These are phyloP conservation scores for Microtus richardsoni DNA, from an alignment of 2,113 vertebrate species.

Conservation along the genomic window DNA sequence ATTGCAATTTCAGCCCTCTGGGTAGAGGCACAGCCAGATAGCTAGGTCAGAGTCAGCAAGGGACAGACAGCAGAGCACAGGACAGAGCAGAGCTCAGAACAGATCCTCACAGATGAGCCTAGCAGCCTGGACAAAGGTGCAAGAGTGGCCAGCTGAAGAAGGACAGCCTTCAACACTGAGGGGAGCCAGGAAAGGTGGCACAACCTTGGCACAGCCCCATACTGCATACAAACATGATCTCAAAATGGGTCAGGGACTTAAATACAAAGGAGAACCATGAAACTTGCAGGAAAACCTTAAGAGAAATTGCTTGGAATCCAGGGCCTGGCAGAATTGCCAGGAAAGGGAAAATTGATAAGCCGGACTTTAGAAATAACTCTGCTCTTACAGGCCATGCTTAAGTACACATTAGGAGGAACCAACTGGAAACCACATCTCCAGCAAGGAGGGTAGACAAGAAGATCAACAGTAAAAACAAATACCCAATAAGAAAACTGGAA, in stretches of 20 bases:
- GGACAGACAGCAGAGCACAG: neutral
- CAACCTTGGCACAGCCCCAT: neutral
- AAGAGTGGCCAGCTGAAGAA: neutral
- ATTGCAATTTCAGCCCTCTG: no score
- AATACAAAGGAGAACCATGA: neutral
- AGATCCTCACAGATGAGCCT: neutral
- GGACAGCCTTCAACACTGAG: neutral
- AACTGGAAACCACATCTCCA: neutral
- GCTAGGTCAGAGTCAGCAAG: neutral
- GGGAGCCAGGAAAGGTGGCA: neutral
- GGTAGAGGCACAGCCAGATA: neutral
- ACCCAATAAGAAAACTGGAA: neutral
- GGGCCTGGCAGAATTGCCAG: fast-evolving
- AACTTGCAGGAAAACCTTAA: no score
- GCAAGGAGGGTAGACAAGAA: neutral
- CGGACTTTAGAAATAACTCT: neutral
- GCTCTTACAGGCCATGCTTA: neutral
- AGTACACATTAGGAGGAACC: neutral
- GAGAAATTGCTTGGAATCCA: neutral
- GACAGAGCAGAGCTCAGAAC: neutral
- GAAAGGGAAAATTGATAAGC: neutral
- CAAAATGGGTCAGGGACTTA: neutral
- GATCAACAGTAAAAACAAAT: neutral
- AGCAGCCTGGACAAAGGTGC: neutral
- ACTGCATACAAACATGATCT: neutral